Conservation (phyloP, 2,113 vertebrate genomes). For the Pithys albifrons region DNA sequence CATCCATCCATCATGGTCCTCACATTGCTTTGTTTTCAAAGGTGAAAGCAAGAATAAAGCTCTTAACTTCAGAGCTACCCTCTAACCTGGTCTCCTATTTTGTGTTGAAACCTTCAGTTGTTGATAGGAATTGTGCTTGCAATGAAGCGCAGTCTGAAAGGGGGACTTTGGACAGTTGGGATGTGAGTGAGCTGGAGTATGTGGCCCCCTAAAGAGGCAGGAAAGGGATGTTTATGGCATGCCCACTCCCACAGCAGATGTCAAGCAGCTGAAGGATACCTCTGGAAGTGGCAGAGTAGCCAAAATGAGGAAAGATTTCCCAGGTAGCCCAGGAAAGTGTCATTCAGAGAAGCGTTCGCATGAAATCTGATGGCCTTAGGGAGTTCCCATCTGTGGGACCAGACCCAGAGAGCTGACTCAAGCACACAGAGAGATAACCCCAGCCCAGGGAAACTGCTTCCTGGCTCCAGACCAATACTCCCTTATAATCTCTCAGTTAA, state of each 20-base stretch:
- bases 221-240: background rate
- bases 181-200: background rate
- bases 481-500: background rate
- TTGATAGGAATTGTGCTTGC: background rate
- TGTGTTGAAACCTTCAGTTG: background rate
- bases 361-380: background rate
- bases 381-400: fast-evolving
- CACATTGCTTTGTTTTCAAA: background rate
- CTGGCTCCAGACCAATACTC: background rate
- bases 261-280: background rate
- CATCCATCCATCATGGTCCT: background rate
- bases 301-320: background rate
- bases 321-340: background rate
- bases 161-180: background rate
- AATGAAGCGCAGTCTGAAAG: background rate
- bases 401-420: background rate
- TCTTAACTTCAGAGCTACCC: background rate
- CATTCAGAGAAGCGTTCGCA: background rate
- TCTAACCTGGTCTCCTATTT: background rate
- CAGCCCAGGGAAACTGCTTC: background rate
- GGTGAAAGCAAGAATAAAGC: background rate
- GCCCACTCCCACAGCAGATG: background rate
- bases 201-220: background rate
- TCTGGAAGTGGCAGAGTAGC: background rate
- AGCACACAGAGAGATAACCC: background rate